A percentile compares a stretch with the other conserved stretches of the same genome.
Conservation (phyloP, 1,140 invertebrate species). For the Anoplophora glabripennis region DNA sequence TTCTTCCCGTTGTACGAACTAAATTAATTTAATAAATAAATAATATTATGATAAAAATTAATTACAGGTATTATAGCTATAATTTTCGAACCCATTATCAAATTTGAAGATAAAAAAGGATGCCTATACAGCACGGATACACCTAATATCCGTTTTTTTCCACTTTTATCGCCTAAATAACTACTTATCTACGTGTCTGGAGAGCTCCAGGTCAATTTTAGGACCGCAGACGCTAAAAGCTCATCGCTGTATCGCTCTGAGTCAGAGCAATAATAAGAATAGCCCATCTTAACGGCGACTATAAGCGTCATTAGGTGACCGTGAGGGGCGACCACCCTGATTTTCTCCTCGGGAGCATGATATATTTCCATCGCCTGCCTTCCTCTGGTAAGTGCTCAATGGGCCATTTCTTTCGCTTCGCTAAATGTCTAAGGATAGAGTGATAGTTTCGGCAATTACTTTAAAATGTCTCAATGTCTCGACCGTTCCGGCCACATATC, state of each 20-base stretch:
- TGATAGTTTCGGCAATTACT: conserved; percentile 8
- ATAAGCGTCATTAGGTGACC: conserved; percentile 38
- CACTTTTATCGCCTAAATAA: no score
- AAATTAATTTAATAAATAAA: no score
- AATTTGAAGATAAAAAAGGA: no score
- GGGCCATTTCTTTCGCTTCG: conserved; percentile 45
- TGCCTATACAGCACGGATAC: no score
- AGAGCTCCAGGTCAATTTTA: background rate
- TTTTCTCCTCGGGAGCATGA: conserved; percentile 24
- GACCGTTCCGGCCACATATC: background rate
- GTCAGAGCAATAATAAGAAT: conserved; percentile 25
- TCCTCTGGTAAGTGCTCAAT: conserved; percentile 40
- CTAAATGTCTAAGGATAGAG: conserved; percentile 28
- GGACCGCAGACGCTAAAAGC: conserved; percentile 7
- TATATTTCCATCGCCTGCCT: conserved; percentile 37
- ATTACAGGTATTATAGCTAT: no score
- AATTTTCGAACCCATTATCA: no score
- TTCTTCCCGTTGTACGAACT: no score
- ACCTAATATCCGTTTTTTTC: no score
- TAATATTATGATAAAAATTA: no score
- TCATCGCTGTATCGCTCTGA: conserved; percentile 2
- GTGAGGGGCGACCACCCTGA: conserved; percentile 23
- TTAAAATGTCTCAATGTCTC: background rate
- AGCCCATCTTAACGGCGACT: conserved; percentile 31
- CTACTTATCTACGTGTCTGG: no score